phyloP scores from a whole-genome alignment of 2,797 vertebrate genomes.

The Odontamblyopus lacepedii region DNA sequence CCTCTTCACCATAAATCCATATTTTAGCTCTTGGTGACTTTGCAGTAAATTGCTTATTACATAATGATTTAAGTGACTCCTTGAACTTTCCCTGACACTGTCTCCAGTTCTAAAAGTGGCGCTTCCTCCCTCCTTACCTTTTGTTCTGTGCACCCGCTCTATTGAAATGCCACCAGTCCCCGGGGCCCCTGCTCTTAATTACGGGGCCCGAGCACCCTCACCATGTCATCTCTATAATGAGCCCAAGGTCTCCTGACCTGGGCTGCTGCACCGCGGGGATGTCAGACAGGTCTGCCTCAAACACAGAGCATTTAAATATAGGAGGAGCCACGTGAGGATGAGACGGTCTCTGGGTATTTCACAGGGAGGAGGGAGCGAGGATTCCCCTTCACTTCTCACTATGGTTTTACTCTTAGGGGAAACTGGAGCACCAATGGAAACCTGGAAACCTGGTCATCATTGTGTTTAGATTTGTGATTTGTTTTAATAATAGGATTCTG shows the following conservation, averaged over 20 bases:
- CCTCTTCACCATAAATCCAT: background rate
- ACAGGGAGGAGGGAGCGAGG: background rate
- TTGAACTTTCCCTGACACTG: conserved; percentile 17
- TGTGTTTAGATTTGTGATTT: no score
- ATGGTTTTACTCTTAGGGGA: background rate
- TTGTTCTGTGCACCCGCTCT: conserved; percentile 34
- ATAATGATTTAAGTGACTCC: background rate
- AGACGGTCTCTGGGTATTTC: background rate
- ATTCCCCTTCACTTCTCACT: background rate
- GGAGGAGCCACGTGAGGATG: conserved; percentile 11
- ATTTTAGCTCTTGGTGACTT: background rate
- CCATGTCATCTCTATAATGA: conserved; percentile 68
- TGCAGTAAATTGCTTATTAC: background rate
- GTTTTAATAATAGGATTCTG: no score
- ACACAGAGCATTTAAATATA: conserved; percentile 51
- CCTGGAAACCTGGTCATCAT: background rate
- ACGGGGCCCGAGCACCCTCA: conserved; percentile 58
- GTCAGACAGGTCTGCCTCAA: conserved; percentile 34
- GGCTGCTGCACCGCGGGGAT: conserved; percentile 39
- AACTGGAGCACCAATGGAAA: background rate
- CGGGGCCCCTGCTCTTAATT: conserved; percentile 60
- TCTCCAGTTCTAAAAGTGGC: conserved; percentile 44
- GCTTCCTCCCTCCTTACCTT: conserved; percentile 10
- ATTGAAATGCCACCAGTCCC: conserved; percentile 65
- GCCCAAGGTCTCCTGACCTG: conserved; percentile 64